Conservation (phyloP, 2,797 vertebrate species). For the Discoglossus pictus region DNA sequence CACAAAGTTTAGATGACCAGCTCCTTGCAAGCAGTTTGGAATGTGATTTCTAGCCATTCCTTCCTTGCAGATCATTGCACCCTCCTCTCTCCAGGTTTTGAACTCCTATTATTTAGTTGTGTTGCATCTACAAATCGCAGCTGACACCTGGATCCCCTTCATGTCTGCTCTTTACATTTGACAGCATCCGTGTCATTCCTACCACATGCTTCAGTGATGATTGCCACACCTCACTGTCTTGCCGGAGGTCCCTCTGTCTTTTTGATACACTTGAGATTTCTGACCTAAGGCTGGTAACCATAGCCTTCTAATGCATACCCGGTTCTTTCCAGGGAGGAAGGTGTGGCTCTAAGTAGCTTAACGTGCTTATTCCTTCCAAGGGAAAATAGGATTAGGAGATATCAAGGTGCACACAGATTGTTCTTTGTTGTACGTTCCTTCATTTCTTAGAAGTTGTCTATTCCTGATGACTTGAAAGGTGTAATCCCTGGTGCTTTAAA, state of each 20-base stretch:
- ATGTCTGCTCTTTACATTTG: no score
- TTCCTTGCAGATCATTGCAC: no score
- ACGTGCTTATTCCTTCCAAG: conserved; percentile 9
- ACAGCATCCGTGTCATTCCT: no score
- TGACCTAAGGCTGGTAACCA: conserved; percentile 17
- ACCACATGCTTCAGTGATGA: not conserved
- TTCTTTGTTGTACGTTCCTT: conserved; percentile 15
- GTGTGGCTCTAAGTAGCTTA: conserved; percentile 32
- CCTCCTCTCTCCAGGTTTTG: no score
- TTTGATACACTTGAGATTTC: conserved; percentile 11
- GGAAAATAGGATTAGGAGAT: conserved; percentile 32
- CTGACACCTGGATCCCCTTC: no score
- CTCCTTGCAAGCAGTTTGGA: no score
- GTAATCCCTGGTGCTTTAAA: conserved; percentile 29
- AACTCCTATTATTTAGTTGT: no score
- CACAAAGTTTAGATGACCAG: no score
- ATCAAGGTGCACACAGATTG: conserved; percentile 18
- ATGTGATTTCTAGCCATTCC: no score
- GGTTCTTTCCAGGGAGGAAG: not conserved
- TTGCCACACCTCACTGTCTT: not conserved
- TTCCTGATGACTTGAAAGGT: conserved; percentile 20
- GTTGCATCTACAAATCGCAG: no score
- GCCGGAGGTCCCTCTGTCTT: not conserved
- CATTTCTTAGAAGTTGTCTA: conserved; percentile 21
- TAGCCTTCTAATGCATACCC: no score